A percentile compares a stretch with the other conserved stretches of the same genome.
Conservation (phyloP, 2,797 vertebrate genomes). For the Schizothorax lantsangensis region DNA sequence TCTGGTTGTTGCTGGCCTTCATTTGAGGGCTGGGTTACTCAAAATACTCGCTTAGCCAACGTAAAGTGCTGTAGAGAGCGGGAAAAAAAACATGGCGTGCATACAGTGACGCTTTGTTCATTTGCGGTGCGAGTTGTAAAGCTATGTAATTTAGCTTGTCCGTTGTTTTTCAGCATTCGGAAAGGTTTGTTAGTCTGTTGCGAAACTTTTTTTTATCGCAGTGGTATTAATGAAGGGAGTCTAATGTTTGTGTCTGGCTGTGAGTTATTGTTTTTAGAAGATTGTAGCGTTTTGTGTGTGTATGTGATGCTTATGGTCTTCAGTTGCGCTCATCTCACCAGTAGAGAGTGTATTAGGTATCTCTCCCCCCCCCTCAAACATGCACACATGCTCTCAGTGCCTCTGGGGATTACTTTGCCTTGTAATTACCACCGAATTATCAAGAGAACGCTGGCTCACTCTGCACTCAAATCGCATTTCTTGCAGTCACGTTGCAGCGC, state of each 20-base stretch:
- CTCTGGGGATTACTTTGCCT: constrained; percentile 83
- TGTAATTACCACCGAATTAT: constrained; percentile 88
- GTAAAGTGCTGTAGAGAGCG: constrained; percentile 61
- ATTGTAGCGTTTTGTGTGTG: constrained; percentile 29
- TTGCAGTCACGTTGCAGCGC: constrained; percentile 67
- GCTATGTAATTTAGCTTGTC: constrained; percentile 58
- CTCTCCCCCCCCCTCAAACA: constrained; percentile 69
- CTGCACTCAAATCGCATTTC: constrained; percentile 81
- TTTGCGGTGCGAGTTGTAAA: constrained; percentile 40
- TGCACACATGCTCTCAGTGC: constrained; percentile 62
- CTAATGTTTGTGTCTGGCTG: constrained; percentile 65
- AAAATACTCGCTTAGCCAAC: constrained; percentile 71
- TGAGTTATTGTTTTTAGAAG: constrained; percentile 64
- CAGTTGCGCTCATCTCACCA: constrained; percentile 56
- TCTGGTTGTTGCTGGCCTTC: constrained; percentile 73
- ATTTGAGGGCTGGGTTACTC: constrained; percentile 72
- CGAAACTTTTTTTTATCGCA: constrained; percentile 14
- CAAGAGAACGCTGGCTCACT: constrained; percentile 83
- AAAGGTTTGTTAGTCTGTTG: constrained; percentile 52
- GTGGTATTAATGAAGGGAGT: constrained; percentile 62
- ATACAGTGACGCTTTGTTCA: constrained; percentile 73
- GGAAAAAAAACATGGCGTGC: constrained; percentile 43
- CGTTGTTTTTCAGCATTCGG: constrained; percentile 59
- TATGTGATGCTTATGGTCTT: constrained; percentile 46
- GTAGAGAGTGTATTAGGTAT: constrained; percentile 76